These are phyloP conservation scores for Goniozus legneri DNA, from an alignment of 1,140 invertebrate genomes.

Conservation along the genomic window DNA sequence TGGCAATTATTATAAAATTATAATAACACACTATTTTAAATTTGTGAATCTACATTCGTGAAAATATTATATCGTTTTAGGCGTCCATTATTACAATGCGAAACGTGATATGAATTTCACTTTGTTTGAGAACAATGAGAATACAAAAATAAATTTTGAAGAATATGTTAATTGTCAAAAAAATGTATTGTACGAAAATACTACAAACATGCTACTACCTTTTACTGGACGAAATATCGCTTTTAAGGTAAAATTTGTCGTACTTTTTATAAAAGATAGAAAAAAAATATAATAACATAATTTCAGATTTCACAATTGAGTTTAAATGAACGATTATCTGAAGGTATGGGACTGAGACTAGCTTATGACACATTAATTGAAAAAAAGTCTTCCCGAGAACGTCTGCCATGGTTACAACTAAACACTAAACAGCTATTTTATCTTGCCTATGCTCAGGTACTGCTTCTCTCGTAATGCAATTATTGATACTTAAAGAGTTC, in stretches of 20 bases:
- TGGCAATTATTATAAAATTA: too few relatives aligned
- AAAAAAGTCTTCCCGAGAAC: conserved; percentile 10
- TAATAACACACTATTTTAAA: conserved; percentile 2
- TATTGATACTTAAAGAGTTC: conserved; percentile 5
- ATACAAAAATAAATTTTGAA: conserved; percentile 13
- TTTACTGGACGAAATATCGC: conserved; percentile 16
- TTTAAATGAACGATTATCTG: conserved; percentile 33
- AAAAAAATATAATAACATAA: conserved; percentile 1
- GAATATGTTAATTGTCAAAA: conserved; percentile 24
- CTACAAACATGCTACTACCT: conserved; percentile 20
- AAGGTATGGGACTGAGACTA: conserved; percentile 30
- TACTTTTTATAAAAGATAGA: background rate
- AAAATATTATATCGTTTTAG: too few relatives aligned
- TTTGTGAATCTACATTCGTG: background rate
- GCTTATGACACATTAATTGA: conserved; percentile 34
- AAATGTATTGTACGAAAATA: conserved; percentile 11
- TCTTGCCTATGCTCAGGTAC: conserved; percentile 37
- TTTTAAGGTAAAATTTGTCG: conserved; percentile 26
- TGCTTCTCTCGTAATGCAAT: conserved; percentile 22
- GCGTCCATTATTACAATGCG: conserved; percentile 28
- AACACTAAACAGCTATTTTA: conserved; percentile 28
- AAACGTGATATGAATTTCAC: conserved; percentile 11
- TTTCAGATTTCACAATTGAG: conserved; percentile 26
- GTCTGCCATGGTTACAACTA: conserved; percentile 30
- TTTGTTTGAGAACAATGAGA: conserved; percentile 4